Base-by-base conservation (phyloP, 2,797 vertebrate genomes). In the Sebastes jordani region DNA sequence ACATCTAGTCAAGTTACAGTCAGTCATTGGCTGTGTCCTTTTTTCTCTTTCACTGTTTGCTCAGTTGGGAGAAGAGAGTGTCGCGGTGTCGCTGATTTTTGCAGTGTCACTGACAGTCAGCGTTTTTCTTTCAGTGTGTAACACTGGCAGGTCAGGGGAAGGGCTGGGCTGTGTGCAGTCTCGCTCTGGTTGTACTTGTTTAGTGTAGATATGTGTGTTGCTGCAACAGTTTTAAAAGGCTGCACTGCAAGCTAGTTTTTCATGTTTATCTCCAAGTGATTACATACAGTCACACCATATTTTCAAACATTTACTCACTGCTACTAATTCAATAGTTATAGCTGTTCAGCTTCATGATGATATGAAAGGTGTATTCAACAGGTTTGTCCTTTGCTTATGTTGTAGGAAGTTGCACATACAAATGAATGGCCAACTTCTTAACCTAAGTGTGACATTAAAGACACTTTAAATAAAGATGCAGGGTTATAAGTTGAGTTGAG, bases 31-130 rank as follows among this genome's bases (percentile, higher is more conserved):
- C 66, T 66, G 8, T 67, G 55, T 52, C 30, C 30, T 63, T 42
- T 13, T 58, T 74, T 79, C 22, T 87, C n/a, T 69, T 46, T 3
- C 49, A 34, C 23, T 54, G 18, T 82, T 81, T 85, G 69, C 38
- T 77, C 49, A 27, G 30, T 85, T 71, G 63, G 76, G 49, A 49
- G 65, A 77, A 74, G 13, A 74, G 13, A 55, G 34, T 27, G 66
- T 62, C 3, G 11, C 61, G 80, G 70, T 83, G 46, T 49, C 3
- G 55, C 27, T 38, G 42, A 36, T 81, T 91, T 92, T 80, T 95
- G 93, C 91, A 72, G 46, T 54, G 92, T 95, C 93, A 95, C 83
- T 69, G 76, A 38, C 63, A 22, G 86, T 96, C 95, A 95, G 95
- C 95, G 6, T 63, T 95, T 93, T 86, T 73, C 81, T 88, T 91